Percentiles rank a stretch among this genome's conserved stretches.
These are phyloP conservation scores for Steinernema hermaphroditum DNA, from an alignment of 2,888 invertebrate genomes.

Conservation along the genomic window DNA sequence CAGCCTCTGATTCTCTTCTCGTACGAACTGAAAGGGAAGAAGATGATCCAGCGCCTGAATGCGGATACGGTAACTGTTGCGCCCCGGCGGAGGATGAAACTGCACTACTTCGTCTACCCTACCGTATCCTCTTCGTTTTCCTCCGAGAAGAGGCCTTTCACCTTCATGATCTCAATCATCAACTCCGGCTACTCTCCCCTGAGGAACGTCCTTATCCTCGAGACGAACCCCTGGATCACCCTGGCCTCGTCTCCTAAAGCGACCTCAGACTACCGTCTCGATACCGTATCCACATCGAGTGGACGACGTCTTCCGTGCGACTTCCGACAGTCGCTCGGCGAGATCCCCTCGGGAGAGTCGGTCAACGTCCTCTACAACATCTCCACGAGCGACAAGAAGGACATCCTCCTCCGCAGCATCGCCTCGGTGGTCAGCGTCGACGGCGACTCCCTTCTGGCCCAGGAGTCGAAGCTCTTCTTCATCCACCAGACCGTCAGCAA, in stretches of 20 bases:
- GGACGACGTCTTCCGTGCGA: background rate
- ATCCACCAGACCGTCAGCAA: slow-evolving; percentile 8
- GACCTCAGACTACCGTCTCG: background rate
- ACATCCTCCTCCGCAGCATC: slow-evolving; percentile 3
- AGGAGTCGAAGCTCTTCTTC: slow-evolving; percentile 27
- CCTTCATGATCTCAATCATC: slow-evolving; percentile 22
- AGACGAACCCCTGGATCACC: slow-evolving; percentile 16
- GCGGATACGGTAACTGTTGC: background rate
- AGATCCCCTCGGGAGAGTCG: slow-evolving; percentile 6
- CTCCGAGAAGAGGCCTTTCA: background rate
- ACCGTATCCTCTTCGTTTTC: background rate
- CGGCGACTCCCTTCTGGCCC: slow-evolving; percentile 1
- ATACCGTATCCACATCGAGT: slow-evolving; percentile 10
- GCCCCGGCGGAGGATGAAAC: slow-evolving; percentile 16
- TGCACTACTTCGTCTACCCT: slow-evolving; percentile 17
- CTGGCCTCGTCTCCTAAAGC: background rate
- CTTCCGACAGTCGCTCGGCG: slow-evolving; percentile 5
- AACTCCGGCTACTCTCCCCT: slow-evolving; percentile 9
- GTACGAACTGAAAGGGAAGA: slow-evolving; percentile 15
- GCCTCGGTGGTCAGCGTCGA: slow-evolving; percentile 21
- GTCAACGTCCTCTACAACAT: slow-evolving; percentile 14
- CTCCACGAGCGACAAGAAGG: background rate
- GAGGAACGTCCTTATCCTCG: slow-evolving; percentile 5
- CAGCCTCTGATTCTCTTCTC: slow-evolving; percentile 18
- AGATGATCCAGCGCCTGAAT: background rate